Percentiles rank a stretch among this genome's conserved stretches.
These are phyloP conservation scores for Drosophila azteca DNA, from an alignment of 1,140 invertebrate species.

Conservation along the genomic window DNA sequence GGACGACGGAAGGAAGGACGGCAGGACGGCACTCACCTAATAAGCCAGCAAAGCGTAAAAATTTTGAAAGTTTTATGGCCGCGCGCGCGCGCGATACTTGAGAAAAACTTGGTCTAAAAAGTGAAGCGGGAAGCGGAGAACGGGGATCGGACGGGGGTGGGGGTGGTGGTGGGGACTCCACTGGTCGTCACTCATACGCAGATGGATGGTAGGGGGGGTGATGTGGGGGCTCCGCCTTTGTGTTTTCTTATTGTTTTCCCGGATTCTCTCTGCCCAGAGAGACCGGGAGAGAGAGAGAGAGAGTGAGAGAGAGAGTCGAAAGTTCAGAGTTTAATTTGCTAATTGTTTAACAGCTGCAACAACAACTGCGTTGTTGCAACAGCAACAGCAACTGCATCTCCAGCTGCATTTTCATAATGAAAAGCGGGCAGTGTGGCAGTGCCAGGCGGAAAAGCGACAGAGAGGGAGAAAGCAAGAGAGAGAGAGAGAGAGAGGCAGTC, in stretches of 20 bases:
- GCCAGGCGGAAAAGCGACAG: not conserved
- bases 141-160: not conserved
- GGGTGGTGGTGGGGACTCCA: not conserved
- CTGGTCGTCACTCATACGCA: slow-evolving; percentile 45
- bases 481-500: too few species aligned
- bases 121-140: not conserved
- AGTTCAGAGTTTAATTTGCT: slow-evolving; percentile 67
- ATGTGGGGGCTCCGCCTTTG: too few species aligned
- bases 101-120: slow-evolving; percentile 26
- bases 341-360: slow-evolving; percentile 69
- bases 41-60: slow-evolving; percentile 60
- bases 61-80: slow-evolving; percentile 62
- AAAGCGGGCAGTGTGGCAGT: slow-evolving; percentile 19
- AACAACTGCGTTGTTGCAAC: slow-evolving; percentile 12
- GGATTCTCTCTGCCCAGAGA: slow-evolving; percentile 8
- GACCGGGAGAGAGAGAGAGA: slow-evolving; percentile 9
- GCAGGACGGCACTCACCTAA: slow-evolving; percentile 58
- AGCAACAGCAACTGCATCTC: slow-evolving; percentile 19
- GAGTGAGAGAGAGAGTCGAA: slow-evolving; percentile 24
- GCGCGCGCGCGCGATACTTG: slow-evolving; percentile 49
- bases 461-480: too few species aligned
- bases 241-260: not conserved
- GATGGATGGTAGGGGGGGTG: not conserved
- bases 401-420: slow-evolving; percentile 69
- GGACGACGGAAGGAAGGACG: slow-evolving; percentile 17